A percentile compares a stretch with the other conserved stretches of the same genome.
These are phyloP conservation scores for Ferrisia virgata DNA, from an alignment of 2,888 invertebrate species.

Conservation along the genomic window DNA sequence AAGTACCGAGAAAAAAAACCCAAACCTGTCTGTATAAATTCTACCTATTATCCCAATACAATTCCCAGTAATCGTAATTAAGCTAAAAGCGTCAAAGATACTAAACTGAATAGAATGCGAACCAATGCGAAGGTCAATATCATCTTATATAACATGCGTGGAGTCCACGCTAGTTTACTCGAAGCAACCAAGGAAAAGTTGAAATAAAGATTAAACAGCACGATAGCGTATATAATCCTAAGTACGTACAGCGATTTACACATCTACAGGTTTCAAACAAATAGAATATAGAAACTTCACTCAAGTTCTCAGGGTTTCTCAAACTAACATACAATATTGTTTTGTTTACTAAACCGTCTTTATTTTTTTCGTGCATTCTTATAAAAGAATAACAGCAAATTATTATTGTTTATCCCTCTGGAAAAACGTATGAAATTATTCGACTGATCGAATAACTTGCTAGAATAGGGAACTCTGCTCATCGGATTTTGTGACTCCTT, in stretches of 20 bases:
- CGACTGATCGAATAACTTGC: neutral
- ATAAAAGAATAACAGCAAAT: neutral
- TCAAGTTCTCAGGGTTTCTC: neutral
- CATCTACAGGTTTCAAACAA: neutral
- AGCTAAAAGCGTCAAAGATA: neutral
- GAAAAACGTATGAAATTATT: neutral
- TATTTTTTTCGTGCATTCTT: neutral
- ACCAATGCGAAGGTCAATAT: constrained; percentile 5
- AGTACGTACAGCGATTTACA: neutral
- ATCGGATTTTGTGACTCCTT: no score
- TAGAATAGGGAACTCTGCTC: no score
- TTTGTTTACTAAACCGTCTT: neutral
- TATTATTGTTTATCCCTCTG: neutral
- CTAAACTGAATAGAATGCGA: neutral
- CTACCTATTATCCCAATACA: neutral
- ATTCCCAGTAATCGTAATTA: neutral
- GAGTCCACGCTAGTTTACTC: neutral
- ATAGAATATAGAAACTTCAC: constrained; percentile 1
- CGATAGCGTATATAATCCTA: neutral
- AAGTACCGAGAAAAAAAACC: neutral
- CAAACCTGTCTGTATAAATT: neutral
- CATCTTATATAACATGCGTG: neutral
- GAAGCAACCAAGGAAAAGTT: neutral
- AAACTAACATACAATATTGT: neutral
- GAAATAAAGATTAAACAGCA: neutral